Evolutionary conservation across 2,888 invertebrate genomes (phyloP), one percentile per base, ranked within the genome.

Genomic region (Dasysyrphus tricinctus): DNA sequence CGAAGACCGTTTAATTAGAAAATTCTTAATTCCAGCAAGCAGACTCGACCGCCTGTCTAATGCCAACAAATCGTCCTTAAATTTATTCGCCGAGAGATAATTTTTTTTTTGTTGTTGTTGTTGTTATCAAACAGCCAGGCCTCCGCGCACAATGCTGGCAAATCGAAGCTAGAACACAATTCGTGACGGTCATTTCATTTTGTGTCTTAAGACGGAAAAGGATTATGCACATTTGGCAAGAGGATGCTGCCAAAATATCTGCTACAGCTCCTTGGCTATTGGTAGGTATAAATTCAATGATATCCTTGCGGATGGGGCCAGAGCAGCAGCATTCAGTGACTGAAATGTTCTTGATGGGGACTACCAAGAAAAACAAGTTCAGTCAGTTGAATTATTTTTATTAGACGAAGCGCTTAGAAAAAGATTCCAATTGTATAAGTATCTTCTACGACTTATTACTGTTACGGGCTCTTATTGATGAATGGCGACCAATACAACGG

Each of bases 121-220:
- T 29, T 24, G 6, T 89, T 70, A 81, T 78, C 37, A 37, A 29
- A 34, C 29, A 24, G 24, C 14, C 39, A 19, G 8, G 12, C 32
- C 65, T 19, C 16, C 39, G 39, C 54, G 34, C 1, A 4, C 29
- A 70, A 32, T 59, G 54, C 70, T 42, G 42, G 65, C 56, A 83
- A 80, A 83, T 57, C 69, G 75, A 65, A 72, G 49, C 67, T 32
- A 57, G 61, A 61, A 78, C 56, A 84, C 80, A 88, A 89, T 89
- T 89, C 89, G 89, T 89, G 89, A 89, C 89, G 89, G 89, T 89
- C 89, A 89, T 89, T 89, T 82, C 88, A 86, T 88, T 89, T 89
- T 83, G 88, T 88, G 89, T 88, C 89, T 89, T 89, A 89, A 89
- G 89, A 88, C 83, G 76, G 75, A 56, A 80, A 79, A 83, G 87